These are phyloP conservation scores for Anthrax anthrax DNA, from an alignment of 2,888 invertebrate genomes.

Conservation along the genomic window DNA sequence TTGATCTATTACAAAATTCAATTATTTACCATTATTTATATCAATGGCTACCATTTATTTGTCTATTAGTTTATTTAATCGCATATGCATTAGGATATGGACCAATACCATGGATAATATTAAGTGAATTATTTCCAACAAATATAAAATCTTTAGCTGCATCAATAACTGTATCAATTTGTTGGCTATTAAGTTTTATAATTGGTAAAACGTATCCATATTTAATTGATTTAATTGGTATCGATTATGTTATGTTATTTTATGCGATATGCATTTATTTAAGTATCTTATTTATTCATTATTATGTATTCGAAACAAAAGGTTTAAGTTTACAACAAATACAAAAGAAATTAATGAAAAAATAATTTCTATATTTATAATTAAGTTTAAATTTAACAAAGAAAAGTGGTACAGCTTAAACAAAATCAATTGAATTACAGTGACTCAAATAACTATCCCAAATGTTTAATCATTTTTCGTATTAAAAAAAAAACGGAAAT, in stretches of 20 bases:
- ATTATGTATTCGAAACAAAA: not conserved
- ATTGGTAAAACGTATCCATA: not conserved
- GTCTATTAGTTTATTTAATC: not conserved
- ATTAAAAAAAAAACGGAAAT: too few species aligned
- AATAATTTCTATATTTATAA: too few species aligned
- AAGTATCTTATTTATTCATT: not conserved
- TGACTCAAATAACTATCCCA: too few species aligned
- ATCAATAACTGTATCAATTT: not conserved
- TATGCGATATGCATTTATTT: not conserved
- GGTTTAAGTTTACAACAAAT: not conserved
- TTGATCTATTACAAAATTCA: not conserved
- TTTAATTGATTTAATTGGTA: not conserved
- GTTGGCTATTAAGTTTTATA: not conserved
- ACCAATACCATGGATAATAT: not conserved
- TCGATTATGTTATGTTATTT: not conserved
- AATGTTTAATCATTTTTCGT: too few species aligned
- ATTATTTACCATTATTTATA: not conserved
- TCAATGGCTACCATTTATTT: not conserved
- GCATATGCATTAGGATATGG: not conserved
- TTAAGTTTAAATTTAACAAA: too few species aligned
- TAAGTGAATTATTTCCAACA: conserved; percentile 1
- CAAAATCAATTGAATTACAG: too few species aligned
- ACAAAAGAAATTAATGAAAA: not conserved
- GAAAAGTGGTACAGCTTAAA: too few species aligned
- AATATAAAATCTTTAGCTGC: not conserved